phyloP scores from a whole-genome alignment of 2,888 invertebrate species.

The Ichneumon xanthorius region DNA sequence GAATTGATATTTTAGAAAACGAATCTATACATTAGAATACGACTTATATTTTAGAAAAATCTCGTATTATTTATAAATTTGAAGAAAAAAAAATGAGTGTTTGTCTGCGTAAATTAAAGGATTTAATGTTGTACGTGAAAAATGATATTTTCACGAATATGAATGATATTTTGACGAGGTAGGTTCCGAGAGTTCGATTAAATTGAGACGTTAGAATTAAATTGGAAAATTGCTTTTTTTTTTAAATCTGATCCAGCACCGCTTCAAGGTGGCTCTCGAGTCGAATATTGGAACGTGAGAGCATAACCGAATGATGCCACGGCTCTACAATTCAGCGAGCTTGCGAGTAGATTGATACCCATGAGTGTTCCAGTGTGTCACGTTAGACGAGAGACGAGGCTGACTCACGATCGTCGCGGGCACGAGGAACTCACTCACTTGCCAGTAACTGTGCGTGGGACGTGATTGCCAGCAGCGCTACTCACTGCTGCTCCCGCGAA shows the following conservation, averaged over 20 bases:
- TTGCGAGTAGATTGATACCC: slow-evolving; percentile 52
- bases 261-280: neutral
- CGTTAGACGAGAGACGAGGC: slow-evolving; percentile 48
- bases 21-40: too few species aligned
- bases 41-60: too few species aligned
- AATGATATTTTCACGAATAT: too few species aligned
- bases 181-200: too few species aligned
- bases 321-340: slow-evolving; percentile 59
- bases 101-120: too few species aligned
- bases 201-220: too few species aligned
- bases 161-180: too few species aligned
- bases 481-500: neutral
- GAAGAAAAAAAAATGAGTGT: too few species aligned
- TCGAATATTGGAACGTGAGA: slow-evolving; percentile 49
- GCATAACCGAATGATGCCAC: slow-evolving; percentile 40
- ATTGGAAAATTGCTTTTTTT: neutral
- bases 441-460: slow-evolving; percentile 23
- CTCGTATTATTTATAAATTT: too few species aligned
- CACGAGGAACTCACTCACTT: slow-evolving; percentile 23
- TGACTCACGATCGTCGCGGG: slow-evolving; percentile 40
- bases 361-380: slow-evolving; percentile 45
- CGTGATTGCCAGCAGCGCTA: neutral
- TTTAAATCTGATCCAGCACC: neutral
- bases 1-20: too few species aligned
- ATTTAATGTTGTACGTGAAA: too few species aligned